Conservation (phyloP, 2,797 vertebrate genomes). For the Smutsia temminckii region DNA sequence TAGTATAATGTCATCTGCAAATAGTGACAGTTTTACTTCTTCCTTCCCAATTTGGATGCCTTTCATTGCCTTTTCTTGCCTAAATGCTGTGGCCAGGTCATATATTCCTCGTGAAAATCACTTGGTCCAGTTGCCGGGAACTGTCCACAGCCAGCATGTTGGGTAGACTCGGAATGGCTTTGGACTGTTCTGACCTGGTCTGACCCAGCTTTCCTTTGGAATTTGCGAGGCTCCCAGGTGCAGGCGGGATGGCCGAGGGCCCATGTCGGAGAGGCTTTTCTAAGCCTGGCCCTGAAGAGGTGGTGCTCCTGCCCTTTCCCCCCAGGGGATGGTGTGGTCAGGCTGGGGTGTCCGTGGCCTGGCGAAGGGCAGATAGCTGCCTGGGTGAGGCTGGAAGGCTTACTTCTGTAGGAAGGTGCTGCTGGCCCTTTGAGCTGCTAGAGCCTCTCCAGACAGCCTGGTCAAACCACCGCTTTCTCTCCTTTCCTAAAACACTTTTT, state of each 20-base stretch:
- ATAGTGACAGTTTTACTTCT: background rate
- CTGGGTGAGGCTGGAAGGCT: background rate
- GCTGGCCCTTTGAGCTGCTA: background rate
- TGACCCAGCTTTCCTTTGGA: background rate
- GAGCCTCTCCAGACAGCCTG: background rate
- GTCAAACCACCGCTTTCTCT: rapidly evolving
- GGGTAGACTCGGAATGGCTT: background rate
- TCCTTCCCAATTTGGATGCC: background rate
- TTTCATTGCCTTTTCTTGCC: background rate
- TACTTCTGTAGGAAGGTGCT: rapidly evolving
- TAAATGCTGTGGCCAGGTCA: background rate
- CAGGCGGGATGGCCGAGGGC: background rate
- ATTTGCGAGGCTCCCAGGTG: background rate
- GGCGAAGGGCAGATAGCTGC: background rate
- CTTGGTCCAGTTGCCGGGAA: background rate
- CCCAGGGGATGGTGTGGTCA: rapidly evolving
- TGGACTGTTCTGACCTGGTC: background rate
- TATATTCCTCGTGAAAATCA: background rate
- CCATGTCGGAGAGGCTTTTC: background rate
- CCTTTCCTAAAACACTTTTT: background rate
- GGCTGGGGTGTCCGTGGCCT: background rate
- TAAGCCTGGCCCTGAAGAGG: background rate
- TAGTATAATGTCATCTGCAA: too few species aligned
- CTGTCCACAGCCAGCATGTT: background rate
- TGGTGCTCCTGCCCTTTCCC: background rate